Evolutionary conservation across 2,797 vertebrate genomes (phyloP), one percentile per base, ranked within the genome.

Genomic region (Avahi laniger): DNA sequence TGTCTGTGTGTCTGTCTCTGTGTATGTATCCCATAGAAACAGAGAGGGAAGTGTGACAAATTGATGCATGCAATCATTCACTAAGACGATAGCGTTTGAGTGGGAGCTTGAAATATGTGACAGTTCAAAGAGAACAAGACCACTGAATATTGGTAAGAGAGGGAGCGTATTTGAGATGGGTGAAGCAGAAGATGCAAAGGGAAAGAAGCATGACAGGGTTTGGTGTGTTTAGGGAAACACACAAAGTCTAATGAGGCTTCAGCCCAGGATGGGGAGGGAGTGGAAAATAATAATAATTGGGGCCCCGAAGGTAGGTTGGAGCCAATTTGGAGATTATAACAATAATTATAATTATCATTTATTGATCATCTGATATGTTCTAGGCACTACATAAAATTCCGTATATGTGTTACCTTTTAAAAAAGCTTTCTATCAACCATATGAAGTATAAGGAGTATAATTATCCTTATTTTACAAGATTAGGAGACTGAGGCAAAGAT

Each of bases 251-350:
- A 48, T 63, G 43, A 89, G 9, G 12, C n/a, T 97, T 95, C 28
- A 86, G 22, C 24, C 46, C 30, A 73, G 17, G 26, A 26, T 79
- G 67, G 14, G 48, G 10, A 90, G 22, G 17, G 15, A 93, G n/a
- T 78, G 7, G 24, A 78, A 63, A 92, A 91, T 54, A 89, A 54
- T 81, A 28, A 78, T 28, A 94, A 93, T 84, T 85, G 33, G n/a
- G 9, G 13, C 26, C 81, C 33, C 50, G 38, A 79, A 61, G 26
- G 26, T 83, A 61, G 26, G 38, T 52, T 50, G 35, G 59, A 94
- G 11, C 17, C 22, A 84, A 20, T 78, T 54, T 57, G 18, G 82
- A 30, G 11, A 63, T 95, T 83, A 83, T 3, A 63, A 65, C 1
- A 57, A 52, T 59, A 50, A 81, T 89, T 78, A 8, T 26, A 52